These are phyloP conservation scores for Grammomys dolichurus DNA, from an alignment of 2,113 vertebrate species.

Conservation along the genomic window DNA sequence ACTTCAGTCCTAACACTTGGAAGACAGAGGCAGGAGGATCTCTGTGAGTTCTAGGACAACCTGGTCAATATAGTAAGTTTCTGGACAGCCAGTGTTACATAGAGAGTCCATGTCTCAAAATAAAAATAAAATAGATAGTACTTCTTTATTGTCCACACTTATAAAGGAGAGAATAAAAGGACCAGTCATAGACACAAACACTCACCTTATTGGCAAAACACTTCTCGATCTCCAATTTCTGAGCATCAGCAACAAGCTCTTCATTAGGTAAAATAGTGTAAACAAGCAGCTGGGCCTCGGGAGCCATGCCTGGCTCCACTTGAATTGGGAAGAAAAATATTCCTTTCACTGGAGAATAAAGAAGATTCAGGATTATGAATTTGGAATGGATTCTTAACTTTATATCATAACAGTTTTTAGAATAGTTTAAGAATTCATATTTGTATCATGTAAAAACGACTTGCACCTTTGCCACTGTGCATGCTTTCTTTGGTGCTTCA, in stretches of 20 bases:
- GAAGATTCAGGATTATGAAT: neutral
- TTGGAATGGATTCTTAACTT: slow-evolving; percentile 2
- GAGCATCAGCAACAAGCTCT: slow-evolving; percentile 90
- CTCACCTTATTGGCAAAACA: slow-evolving; percentile 94
- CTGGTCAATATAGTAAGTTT: neutral
- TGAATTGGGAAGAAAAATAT: slow-evolving; percentile 83
- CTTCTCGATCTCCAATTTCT: slow-evolving; percentile 84
- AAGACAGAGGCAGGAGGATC: neutral
- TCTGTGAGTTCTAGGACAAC: neutral
- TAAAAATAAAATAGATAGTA: neutral
- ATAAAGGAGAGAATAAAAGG: neutral
- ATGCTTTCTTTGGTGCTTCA: neutral
- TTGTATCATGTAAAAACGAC: neutral
- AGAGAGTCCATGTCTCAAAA: neutral
- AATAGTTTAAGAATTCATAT: neutral
- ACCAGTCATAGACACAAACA: neutral
- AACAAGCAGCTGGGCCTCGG: slow-evolving; percentile 89
- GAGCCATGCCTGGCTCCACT: slow-evolving; percentile 85
- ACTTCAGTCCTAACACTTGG: neutral
- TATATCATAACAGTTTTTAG: neutral
- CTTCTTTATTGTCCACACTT: neutral
- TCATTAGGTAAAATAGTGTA: slow-evolving; percentile 87
- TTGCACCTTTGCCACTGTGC: neutral
- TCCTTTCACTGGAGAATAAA: slow-evolving; percentile 83
- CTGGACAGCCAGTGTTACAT: neutral